phyloP scores from a whole-genome alignment of 2,888 invertebrate genomes.

The Frankliniella intonsa region DNA sequence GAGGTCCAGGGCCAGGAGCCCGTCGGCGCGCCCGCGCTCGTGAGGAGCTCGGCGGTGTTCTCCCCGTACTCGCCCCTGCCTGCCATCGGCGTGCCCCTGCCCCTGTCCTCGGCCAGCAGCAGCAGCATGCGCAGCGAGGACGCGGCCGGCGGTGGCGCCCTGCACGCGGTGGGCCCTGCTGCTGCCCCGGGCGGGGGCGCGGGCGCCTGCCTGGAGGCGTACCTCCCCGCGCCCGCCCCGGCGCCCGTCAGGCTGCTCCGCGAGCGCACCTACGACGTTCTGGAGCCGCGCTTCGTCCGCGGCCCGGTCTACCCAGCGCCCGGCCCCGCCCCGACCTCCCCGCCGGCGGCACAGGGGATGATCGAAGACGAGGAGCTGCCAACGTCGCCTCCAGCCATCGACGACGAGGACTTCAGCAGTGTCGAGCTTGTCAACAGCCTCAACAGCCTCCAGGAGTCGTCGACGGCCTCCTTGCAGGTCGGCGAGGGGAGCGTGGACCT shows the following conservation, averaged over 20 bases:
- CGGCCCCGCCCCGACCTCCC: background rate
- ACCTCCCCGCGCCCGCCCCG: background rate
- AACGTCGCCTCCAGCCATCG: background rate
- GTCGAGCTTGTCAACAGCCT: background rate
- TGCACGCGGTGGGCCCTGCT: background rate
- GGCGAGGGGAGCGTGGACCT: background rate
- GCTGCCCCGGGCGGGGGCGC: no score
- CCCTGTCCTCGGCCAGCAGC: background rate
- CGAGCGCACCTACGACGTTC: conserved; percentile 5
- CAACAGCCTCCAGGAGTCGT: background rate
- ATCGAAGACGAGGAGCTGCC: conserved; percentile 21
- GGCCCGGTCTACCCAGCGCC: background rate
- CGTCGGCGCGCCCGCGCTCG: background rate
- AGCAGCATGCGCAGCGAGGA: background rate
- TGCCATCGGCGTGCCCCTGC: background rate
- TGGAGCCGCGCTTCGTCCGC: conserved; percentile 15
- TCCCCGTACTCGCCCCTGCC: conserved; percentile 15
- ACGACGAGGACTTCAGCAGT: conserved; percentile 9
- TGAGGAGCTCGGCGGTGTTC: background rate
- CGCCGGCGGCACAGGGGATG: background rate
- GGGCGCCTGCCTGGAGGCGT: no score
- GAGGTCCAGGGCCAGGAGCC: background rate
- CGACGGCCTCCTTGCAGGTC: background rate
- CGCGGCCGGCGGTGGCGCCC: background rate
- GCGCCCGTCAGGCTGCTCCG: background rate